These are phyloP conservation scores for Passer montanus DNA, from an alignment of 2,113 vertebrate species.

Conservation along the genomic window DNA sequence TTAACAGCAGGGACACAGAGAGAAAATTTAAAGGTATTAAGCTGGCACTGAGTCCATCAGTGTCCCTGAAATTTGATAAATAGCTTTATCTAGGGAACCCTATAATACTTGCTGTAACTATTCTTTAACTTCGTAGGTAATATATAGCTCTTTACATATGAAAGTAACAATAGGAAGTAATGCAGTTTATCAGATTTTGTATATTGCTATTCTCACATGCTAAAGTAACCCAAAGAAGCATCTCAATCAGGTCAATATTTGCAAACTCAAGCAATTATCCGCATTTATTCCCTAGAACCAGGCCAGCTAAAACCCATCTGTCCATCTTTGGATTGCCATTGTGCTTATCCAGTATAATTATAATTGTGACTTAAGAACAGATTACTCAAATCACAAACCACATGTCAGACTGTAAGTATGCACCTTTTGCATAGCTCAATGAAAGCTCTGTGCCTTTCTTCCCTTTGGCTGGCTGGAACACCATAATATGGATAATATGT, in stretches of 20 bases:
- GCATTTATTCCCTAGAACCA: slow-evolving; percentile 36
- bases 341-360: slow-evolving; percentile 52
- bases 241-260: slow-evolving; percentile 42
- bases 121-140: background rate
- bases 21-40: background rate
- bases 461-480: background rate
- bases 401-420: background rate
- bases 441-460: background rate
- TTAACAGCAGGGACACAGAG: background rate
- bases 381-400: slow-evolving; percentile 53
- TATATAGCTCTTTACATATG: background rate
- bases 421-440: background rate
- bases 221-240: background rate
- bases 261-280: slow-evolving; percentile 38
- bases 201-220: background rate
- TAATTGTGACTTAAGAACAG: slow-evolving; percentile 54
- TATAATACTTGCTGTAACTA: background rate
- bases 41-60: background rate
- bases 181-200: background rate
- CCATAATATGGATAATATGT: background rate
- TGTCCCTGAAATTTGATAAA: background rate
- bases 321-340: slow-evolving; percentile 18
- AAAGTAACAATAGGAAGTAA: background rate
- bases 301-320: slow-evolving; percentile 53
- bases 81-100: background rate